Evolutionary conservation across 2,113 vertebrate genomes (phyloP).

Genomic region (Corythornis madagascariensis): DNA sequence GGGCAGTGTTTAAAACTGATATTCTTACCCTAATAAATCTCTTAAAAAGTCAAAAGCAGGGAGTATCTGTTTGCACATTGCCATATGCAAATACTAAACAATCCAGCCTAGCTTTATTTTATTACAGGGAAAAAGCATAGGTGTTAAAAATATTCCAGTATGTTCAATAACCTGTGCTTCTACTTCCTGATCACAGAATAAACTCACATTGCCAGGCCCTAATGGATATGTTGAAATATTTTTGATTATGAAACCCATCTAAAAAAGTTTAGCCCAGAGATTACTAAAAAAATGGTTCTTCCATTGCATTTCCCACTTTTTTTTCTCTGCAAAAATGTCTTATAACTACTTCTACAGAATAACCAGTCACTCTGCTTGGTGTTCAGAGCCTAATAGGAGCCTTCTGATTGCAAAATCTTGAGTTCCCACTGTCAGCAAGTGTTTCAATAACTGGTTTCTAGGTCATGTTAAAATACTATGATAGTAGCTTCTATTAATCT

Average conservation of each 20-base stretch:
- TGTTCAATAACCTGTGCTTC: background rate
- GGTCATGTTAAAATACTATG: constrained; percentile 38
- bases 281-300: background rate
- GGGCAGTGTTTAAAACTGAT: background rate
- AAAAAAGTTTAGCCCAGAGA: background rate
- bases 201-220: background rate
- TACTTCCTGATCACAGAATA: background rate
- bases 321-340: background rate
- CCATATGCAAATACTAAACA: background rate
- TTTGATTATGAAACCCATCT: background rate
- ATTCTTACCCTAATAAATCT: background rate
- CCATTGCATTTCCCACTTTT: background rate
- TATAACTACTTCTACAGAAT: background rate
- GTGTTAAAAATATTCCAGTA: background rate
- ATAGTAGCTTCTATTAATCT: constrained; percentile 15
- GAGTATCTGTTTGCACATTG: background rate
- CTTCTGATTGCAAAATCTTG: constrained; percentile 3
- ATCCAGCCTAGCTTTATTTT: background rate
- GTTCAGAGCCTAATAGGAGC: background rate
- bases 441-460: constrained; percentile 47
- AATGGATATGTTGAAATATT: background rate
- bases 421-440: background rate
- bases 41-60: background rate
- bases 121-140: background rate
- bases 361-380: background rate